These are phyloP conservation scores for Sitophilus oryzae DNA, from an alignment of 1,140 invertebrate genomes.

Conservation along the genomic window DNA sequence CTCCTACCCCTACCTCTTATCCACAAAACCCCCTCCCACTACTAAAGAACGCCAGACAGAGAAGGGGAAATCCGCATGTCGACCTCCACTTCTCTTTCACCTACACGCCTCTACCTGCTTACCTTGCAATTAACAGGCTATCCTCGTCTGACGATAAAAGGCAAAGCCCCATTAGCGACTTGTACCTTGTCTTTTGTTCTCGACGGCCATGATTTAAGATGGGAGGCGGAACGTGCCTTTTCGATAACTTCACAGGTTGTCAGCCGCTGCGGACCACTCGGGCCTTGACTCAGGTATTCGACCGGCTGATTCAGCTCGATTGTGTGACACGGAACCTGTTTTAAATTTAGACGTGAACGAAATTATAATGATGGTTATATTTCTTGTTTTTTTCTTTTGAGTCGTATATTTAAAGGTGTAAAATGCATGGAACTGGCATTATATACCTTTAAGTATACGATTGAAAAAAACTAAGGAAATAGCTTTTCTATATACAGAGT, in stretches of 20 bases:
- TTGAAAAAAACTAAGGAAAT: too few relatives aligned
- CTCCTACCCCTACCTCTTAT: too few relatives aligned
- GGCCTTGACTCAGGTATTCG: conserved; percentile 27
- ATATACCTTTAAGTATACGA: too few relatives aligned
- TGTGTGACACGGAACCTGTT: conserved; percentile 25
- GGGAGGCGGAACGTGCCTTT: conserved; percentile 27
- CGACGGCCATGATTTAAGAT: conserved; percentile 26
- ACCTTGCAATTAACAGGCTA: not conserved
- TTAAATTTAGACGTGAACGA: conserved; percentile 30
- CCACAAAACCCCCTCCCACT: too few relatives aligned
- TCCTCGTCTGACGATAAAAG: not conserved
- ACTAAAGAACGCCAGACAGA: too few relatives aligned
- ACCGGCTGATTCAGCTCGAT: conserved; percentile 26
- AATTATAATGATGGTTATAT: too few relatives aligned
- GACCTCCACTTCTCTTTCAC: not conserved
- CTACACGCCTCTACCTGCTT: not conserved
- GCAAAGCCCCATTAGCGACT: conserved; percentile 1
- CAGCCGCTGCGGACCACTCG: too few relatives aligned
- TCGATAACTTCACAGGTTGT: conserved; percentile 28
- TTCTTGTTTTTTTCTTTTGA: too few relatives aligned
- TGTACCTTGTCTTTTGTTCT: conserved; percentile 24
- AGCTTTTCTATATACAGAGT: too few relatives aligned
- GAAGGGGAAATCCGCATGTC: too few relatives aligned
- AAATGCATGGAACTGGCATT: too few relatives aligned
- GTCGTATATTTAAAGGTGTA: too few relatives aligned